Evolutionary conservation across 2,888 invertebrate species (phyloP).

Genomic region (Leptura quadrifasciata): DNA sequence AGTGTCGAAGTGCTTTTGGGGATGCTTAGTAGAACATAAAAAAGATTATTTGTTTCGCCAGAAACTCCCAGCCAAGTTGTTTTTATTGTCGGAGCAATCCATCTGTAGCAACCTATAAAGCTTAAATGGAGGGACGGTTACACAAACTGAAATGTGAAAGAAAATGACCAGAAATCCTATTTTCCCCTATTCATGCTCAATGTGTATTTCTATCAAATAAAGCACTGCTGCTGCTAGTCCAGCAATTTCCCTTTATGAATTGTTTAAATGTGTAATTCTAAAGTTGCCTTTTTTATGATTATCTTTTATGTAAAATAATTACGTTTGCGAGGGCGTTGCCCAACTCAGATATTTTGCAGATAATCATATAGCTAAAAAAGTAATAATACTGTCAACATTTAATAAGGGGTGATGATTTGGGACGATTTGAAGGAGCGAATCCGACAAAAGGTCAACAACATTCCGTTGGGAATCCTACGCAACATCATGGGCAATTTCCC

Average conservation of each 20-base stretch:
- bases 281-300: neutral
- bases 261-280: neutral
- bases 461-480: too few relatives aligned
- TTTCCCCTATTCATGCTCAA: constrained; percentile 1
- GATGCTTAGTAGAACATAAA: constrained; percentile 49
- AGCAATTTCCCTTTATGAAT: neutral
- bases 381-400: too few relatives aligned
- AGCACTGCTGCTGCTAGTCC: neutral
- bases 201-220: constrained; percentile 9
- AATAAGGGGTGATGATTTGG: too few relatives aligned
- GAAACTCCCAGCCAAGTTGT: constrained; percentile 49
- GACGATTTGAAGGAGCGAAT: too few relatives aligned
- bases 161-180: constrained; percentile 4
- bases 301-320: neutral
- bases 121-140: constrained; percentile 40
- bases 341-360: too few relatives aligned
- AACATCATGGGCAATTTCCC: too few relatives aligned
- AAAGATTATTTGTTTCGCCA: constrained; percentile 47
- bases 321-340: too few relatives aligned
- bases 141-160: constrained; percentile 20
- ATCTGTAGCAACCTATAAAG: constrained; percentile 40
- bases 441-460: too few relatives aligned
- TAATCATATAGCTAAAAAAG: too few relatives aligned
- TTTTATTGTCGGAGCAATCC: constrained; percentile 50
- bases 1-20: constrained; percentile 6